These are phyloP conservation scores for Creontiades dilutus DNA, from an alignment of 2,888 invertebrate species.

Conservation along the genomic window DNA sequence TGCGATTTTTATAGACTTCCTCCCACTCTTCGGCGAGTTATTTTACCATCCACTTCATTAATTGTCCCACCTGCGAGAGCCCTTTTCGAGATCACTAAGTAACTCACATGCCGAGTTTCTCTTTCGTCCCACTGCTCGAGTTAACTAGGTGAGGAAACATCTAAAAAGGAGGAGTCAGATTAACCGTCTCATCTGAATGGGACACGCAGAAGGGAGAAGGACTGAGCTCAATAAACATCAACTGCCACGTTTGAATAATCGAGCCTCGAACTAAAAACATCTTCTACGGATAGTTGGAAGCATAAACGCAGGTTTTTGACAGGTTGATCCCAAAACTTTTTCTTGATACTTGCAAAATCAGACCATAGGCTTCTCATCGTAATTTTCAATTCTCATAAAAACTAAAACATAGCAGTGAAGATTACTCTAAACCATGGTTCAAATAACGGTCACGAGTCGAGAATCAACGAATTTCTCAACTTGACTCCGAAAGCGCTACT, in stretches of 20 bases:
- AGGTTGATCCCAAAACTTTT: no score
- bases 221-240: not conserved
- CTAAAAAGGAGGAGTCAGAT: not conserved
- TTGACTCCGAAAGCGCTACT: no score
- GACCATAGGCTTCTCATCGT: no score
- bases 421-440: no score
- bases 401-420: no score
- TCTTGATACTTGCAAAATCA: no score
- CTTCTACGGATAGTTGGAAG: no score
- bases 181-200: not conserved
- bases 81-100: slow-evolving; percentile 27
- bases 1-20: slow-evolving; percentile 66
- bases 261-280: not conserved
- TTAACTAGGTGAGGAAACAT: not conserved
- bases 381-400: no score
- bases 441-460: no score
- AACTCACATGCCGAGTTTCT: not conserved
- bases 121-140: not conserved
- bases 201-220: not conserved
- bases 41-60: slow-evolving; percentile 61
- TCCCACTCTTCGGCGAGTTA: slow-evolving; percentile 57
- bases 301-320: no score
- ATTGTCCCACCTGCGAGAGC: slow-evolving; percentile 59
- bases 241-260: not conserved
- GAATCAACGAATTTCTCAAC: no score